Conservation (phyloP, 2,888 invertebrate species). For the Dryococelus australis region DNA sequence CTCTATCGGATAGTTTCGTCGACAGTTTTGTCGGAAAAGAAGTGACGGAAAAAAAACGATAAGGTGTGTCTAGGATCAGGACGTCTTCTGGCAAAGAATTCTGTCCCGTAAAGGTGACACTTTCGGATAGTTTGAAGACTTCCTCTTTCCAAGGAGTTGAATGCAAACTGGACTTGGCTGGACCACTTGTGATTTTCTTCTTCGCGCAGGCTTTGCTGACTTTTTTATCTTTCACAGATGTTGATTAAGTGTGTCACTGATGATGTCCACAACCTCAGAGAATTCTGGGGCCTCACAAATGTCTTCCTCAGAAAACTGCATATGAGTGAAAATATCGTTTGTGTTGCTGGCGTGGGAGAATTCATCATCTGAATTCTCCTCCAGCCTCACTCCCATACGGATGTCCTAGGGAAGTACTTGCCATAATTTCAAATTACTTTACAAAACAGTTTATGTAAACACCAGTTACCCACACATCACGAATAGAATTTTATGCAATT, state of each 20-base stretch:
- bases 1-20: neutral
- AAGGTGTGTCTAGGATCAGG: neutral
- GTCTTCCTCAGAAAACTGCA: neutral
- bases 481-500: too few relatives aligned
- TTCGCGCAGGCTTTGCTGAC: neutral
- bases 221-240: neutral
- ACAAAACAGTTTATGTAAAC: too few relatives aligned
- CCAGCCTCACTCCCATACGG: too few relatives aligned
- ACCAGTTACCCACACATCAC: too few relatives aligned
- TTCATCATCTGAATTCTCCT: too few relatives aligned
- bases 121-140: neutral
- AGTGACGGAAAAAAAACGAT: neutral
- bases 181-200: neutral
- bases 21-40: neutral
- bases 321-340: neutral
- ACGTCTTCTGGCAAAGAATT: neutral
- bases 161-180: neutral
- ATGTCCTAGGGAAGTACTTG: too few relatives aligned
- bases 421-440: too few relatives aligned
- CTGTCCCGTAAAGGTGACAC: neutral
- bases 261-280: neutral
- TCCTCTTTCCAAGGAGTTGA: slow-evolving; percentile 5
- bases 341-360: too few relatives aligned
- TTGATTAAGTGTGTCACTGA: neutral
- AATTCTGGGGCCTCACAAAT: neutral